Evolutionary conservation across 2,888 invertebrate species (phyloP).

Genomic region (Ptycholaimellus sp.): DNA sequence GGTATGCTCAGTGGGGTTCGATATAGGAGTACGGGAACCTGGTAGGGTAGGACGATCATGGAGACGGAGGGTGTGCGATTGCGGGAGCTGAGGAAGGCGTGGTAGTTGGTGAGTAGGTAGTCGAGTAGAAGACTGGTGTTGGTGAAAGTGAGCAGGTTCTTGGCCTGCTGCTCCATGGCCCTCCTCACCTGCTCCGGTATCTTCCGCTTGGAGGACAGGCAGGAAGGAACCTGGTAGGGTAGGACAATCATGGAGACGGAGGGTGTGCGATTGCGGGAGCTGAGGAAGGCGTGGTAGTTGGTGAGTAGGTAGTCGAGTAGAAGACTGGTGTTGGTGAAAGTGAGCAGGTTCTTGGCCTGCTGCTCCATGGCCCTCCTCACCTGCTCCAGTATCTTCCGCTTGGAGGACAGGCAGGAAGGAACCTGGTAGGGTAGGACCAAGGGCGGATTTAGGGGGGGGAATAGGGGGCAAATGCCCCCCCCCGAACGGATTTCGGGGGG

Average conservation of each 20-base stretch:
- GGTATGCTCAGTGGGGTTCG: no score
- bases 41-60: background rate
- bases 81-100: background rate
- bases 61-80: background rate
- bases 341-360: background rate
- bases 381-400: background rate
- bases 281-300: background rate
- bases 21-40: no score
- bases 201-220: no score
- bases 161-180: background rate
- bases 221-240: no score
- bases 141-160: background rate
- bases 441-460: no score
- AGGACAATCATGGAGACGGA: background rate
- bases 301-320: background rate
- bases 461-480: no score
- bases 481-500: no score
- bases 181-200: background rate
- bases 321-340: background rate
- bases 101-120: background rate
- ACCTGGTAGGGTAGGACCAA: background rate
- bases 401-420: no score
- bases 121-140: background rate
- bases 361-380: background rate
- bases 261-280: background rate